Evolutionary conservation across 2,888 invertebrate species (phyloP), one percentile per base, ranked within the genome.

Genomic region (Plebejus anna): DNA sequence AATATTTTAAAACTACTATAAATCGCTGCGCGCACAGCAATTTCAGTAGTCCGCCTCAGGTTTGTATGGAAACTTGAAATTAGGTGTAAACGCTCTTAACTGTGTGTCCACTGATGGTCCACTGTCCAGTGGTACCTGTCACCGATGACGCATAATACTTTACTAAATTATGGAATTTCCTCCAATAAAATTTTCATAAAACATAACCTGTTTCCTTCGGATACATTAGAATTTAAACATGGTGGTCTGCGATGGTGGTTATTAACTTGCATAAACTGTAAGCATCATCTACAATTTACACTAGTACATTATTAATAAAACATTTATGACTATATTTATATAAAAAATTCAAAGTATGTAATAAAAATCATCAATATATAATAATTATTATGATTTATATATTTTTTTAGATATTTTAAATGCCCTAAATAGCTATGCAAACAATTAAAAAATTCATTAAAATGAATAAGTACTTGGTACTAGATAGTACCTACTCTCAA

Each of bases 121-220:
- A 22, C 22, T 47, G 47, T 66, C 66, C 66, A 66, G 66, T 66
- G 22, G 28, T 0, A 22, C 59, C 3, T 32, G 32, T 66, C 3
- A 22, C 59, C 3, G 66, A 16, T 66, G 66, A 66, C 66, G 32
- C 66, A 66, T 66, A 66, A 32, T 36, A 32, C 32, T 66, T 36
- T 66, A 61, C 28, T 13, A 61, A 22, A 61, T 61, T 61, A 61
- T 22, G 66, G 66, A 66, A 66, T 66, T 66, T 36, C 66, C 66
- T 66, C 13, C 9, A 32, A 32, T 66, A 66, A 66, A 66, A 66
- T 11, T 66, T 32, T 66, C 66, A 66, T 66, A 36, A 66, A 55
- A 66, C 13, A 32, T 22, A 13, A 36, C 66, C 32, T 32, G 66
- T 66, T 66, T 36, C 36, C 5, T 66, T 66, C 16, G 32, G 13